Conservation (phyloP, 2,888 invertebrate species). For the Phyto melanocephala region DNA sequence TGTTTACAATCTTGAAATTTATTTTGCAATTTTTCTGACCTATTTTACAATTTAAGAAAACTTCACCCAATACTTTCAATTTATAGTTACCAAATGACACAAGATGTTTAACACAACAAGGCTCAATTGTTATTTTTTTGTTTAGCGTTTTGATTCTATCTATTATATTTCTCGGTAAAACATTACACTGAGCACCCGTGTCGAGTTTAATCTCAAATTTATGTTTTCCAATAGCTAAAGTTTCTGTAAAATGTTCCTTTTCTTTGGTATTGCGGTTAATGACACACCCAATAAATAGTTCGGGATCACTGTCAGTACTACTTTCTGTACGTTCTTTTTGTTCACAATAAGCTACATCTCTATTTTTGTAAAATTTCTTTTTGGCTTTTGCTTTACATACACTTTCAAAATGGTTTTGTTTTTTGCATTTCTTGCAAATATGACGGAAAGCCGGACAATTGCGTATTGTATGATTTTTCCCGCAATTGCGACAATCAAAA, state of each 20-base stretch:
- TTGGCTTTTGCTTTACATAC: not conserved
- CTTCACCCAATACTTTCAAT: conserved; percentile 12
- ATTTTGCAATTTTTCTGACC: too few species aligned
- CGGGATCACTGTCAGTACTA: not conserved
- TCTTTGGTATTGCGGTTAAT: not conserved
- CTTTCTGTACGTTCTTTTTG: not conserved
- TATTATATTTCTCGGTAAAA: not conserved
- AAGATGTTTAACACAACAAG: too few species aligned
- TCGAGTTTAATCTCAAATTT: conserved; percentile 9
- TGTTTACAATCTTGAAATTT: conserved; percentile 6
- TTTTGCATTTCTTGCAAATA: conserved; percentile 15
- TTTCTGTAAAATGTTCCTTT: not conserved
- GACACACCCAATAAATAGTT: conserved; percentile 10
- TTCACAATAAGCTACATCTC: not conserved
- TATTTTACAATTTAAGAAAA: not conserved
- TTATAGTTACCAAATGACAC: too few species aligned
- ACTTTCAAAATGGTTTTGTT: not conserved
- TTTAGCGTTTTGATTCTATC: not conserved
- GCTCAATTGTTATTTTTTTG: not conserved
- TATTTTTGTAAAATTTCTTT: not conserved
- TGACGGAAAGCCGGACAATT: too few species aligned
- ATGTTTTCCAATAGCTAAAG: not conserved
- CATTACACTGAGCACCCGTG: conserved; percentile 17
- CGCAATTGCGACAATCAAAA: conserved; percentile 8
- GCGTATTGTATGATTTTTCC: not conserved